Conservation (phyloP, 2,888 invertebrate genomes). For the Mellilla xanthometata region DNA sequence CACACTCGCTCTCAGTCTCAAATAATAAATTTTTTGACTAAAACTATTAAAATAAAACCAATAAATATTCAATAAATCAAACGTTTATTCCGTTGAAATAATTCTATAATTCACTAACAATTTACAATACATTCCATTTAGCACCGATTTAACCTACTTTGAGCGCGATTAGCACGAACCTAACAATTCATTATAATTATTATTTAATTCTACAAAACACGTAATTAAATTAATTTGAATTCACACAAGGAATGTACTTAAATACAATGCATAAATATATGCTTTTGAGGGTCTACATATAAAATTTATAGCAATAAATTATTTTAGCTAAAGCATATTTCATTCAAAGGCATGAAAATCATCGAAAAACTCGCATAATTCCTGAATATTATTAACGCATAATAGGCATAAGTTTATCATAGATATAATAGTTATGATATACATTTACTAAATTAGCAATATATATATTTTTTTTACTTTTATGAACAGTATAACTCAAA, state of each 20-base stretch:
- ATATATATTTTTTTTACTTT: too few relatives aligned
- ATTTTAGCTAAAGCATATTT: too few relatives aligned
- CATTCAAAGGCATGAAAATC: too few relatives aligned
- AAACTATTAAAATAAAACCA: too few relatives aligned
- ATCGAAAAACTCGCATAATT: too few relatives aligned
- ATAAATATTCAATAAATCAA: slow-evolving; percentile 21
- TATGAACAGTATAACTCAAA: too few relatives aligned
- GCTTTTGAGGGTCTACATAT: slow-evolving; percentile 4
- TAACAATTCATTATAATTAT: slow-evolving; percentile 13
- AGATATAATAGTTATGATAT: too few relatives aligned
- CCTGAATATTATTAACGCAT: too few relatives aligned
- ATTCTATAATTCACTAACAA: slow-evolving; percentile 35
- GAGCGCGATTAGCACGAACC: slow-evolving; percentile 43
- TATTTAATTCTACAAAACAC: slow-evolving; percentile 13
- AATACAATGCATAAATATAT: slow-evolving; percentile 20
- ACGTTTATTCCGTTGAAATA: slow-evolving; percentile 33
- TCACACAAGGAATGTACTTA: slow-evolving; percentile 27
- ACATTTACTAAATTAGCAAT: too few relatives aligned
- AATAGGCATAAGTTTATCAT: too few relatives aligned
- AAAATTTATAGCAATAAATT: neutral
- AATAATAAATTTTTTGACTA: too few relatives aligned
- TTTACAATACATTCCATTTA: slow-evolving; percentile 41
- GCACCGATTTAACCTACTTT: slow-evolving; percentile 50
- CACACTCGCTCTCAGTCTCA: too few relatives aligned
- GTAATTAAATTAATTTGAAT: slow-evolving; percentile 18